These are phyloP conservation scores for Exephanes ischioxanthus DNA, from an alignment of 2,888 invertebrate genomes.

Conservation along the genomic window DNA sequence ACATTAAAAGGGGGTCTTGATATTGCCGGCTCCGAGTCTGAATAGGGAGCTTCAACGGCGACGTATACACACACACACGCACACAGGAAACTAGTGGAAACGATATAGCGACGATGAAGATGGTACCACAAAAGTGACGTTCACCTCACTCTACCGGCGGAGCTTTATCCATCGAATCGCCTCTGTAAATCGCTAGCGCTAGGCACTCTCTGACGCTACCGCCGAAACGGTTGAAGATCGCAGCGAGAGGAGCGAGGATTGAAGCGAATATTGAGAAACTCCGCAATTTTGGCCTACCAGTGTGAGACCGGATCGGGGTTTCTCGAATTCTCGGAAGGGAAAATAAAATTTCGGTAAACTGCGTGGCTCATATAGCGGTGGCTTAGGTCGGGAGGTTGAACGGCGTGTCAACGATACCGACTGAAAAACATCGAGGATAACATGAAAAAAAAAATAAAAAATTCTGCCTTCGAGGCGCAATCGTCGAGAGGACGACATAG, in stretches of 20 bases:
- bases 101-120: slow-evolving; percentile 51
- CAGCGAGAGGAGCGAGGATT: background rate
- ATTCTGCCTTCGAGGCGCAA: background rate
- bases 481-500: background rate
- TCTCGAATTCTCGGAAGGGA: background rate
- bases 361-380: background rate
- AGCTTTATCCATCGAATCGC: slow-evolving; percentile 31
- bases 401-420: background rate
- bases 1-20: slow-evolving; percentile 65
- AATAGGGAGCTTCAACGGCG: slow-evolving; percentile 58
- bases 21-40: slow-evolving; percentile 62
- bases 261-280: background rate
- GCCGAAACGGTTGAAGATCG: slow-evolving; percentile 7
- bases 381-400: background rate
- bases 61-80: slow-evolving; percentile 15
- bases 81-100: slow-evolving; percentile 32
- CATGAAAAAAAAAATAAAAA: background rate
- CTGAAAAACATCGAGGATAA: background rate
- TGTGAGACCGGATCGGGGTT: background rate
- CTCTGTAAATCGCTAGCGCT: slow-evolving; percentile 34
- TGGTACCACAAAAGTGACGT: slow-evolving; percentile 51
- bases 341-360: background rate
- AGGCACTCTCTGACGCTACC: slow-evolving; percentile 3
- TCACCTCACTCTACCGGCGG: slow-evolving; percentile 33
- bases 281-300: background rate